These are phyloP conservation scores for Periophthalmus modestus DNA, from an alignment of 2,113 vertebrate genomes.

Conservation along the genomic window DNA sequence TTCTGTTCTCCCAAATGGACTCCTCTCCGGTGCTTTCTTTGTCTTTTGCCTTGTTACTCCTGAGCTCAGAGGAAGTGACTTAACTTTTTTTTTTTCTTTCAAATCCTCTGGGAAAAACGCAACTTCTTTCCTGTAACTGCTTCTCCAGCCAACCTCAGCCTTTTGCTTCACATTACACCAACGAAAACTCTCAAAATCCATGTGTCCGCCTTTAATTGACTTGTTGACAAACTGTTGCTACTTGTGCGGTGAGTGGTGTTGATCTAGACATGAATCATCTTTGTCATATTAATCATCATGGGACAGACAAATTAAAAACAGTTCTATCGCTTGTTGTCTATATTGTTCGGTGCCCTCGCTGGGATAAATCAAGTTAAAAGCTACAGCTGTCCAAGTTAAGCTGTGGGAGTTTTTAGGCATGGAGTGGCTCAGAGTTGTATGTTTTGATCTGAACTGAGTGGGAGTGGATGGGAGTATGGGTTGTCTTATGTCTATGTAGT, in stretches of 20 bases:
- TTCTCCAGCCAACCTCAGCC: constrained; percentile 51
- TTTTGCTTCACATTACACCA: background rate
- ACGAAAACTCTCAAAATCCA: background rate
- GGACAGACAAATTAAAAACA: constrained; percentile 24
- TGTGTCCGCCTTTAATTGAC: background rate
- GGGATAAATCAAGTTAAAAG: constrained; percentile 53
- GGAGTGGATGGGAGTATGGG: constrained; percentile 54
- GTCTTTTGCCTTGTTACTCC: constrained; percentile 48
- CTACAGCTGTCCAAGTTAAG: constrained; percentile 60
- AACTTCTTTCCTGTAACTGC: constrained; percentile 79
- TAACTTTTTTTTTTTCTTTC: constrained; percentile 62
- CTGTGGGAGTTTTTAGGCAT: constrained; percentile 44
- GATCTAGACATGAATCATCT: constrained; percentile 11
- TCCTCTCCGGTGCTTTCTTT: constrained; percentile 31
- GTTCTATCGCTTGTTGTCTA: constrained; percentile 16
- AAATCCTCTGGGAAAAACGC: constrained; percentile 69
- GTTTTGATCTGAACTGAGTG: constrained; percentile 53
- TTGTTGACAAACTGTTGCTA: constrained; percentile 11
- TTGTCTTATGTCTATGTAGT: constrained; percentile 50
- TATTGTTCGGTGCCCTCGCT: constrained; percentile 11
- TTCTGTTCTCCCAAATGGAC: constrained; percentile 28
- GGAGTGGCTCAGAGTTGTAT: constrained; percentile 28
- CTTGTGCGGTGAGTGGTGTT: background rate
- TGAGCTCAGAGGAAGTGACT: constrained; percentile 73
- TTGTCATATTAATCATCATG: background rate